Conservation (phyloP, 2,113 vertebrate species). For the Malurus alboscapulatus region DNA sequence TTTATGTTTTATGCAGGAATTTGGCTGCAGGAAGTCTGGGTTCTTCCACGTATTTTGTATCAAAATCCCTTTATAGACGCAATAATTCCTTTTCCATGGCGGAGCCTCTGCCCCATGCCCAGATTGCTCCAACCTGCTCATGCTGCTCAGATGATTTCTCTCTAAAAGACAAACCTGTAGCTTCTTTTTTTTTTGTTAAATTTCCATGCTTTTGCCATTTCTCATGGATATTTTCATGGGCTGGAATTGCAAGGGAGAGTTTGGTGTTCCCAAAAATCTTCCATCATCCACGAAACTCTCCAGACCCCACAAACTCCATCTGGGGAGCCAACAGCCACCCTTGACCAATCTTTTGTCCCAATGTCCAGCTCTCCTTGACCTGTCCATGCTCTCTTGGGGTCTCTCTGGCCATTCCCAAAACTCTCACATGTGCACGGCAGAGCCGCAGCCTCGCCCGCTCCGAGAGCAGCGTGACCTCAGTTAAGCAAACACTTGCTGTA, state of each 20-base stretch:
- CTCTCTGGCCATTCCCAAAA: background rate
- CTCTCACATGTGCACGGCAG: slow-evolving; percentile 49
- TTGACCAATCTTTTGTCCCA: background rate
- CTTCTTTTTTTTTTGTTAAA: background rate
- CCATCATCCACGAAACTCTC: background rate
- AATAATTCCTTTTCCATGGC: background rate
- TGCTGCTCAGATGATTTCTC: background rate
- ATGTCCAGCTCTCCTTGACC: background rate
- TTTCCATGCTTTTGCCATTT: background rate
- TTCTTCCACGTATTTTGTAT: slow-evolving; percentile 15
- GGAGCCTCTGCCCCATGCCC: background rate
- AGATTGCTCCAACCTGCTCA: background rate
- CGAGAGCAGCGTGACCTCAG: slow-evolving; percentile 63
- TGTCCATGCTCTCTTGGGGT: background rate
- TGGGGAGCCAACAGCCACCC: background rate
- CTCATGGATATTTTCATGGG: background rate
- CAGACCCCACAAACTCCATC: background rate
- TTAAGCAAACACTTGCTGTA: slow-evolving; percentile 66
- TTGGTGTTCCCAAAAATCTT: no score
- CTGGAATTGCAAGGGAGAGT: background rate
- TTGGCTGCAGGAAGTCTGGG: slow-evolving; percentile 11
- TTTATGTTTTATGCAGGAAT: slow-evolving; percentile 44
- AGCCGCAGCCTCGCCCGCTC: slow-evolving; percentile 32
- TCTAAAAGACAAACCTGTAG: background rate
- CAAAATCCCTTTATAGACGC: slow-evolving; percentile 23